Evolutionary conservation across 2,888 invertebrate genomes (phyloP), one percentile per base, ranked within the genome.

Genomic region (Melieria crassipennis): DNA sequence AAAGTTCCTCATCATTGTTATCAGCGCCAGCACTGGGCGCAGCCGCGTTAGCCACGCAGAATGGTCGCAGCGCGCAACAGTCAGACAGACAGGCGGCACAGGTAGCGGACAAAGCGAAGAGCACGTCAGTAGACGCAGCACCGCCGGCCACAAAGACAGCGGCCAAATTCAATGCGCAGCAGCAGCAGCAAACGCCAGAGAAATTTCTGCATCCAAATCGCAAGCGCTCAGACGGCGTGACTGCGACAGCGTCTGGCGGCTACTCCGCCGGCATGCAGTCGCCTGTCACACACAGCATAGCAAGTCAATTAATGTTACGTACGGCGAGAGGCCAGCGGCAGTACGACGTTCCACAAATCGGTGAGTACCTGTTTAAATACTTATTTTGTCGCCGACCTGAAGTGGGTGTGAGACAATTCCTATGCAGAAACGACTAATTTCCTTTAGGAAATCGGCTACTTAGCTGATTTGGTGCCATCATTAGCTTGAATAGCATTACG

Each of bases 341-440:
- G 81, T 94, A 94, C 87, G 94, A 94, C 88, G 94, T 94, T 77
- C 94, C 94, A 79, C 94, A 94, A 89, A 94, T 94, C 84, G 94
- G 94, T 94, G 83, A 90, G 91, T 89, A 6, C 30, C 9, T 65
- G 42, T 10, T 30, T 4, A 50, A 60, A 42, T 42, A 11, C 13
- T 43, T 67, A 10, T 57, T 43, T 43, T 16, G 4, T 6, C 4
- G 13, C 16, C 16, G 48, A 48, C 10, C 30, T 30, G 30, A 30
- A 30, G 30, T 30, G 30, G 30, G 30, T 30, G 30, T 30, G 30
- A 30, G 16, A 30, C 30, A 3, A 30, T 30, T 30, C 30, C 30
- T 30, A 30, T 30, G 30, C 30, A 30, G 30, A 30, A 30, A 30
- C 30, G 30, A 30, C 30, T 30, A 30, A 30, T 3, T 30, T 30